These are phyloP conservation scores for Coecobrya sp. DNA, from an alignment of 2,888 invertebrate species.

Conservation along the genomic window DNA sequence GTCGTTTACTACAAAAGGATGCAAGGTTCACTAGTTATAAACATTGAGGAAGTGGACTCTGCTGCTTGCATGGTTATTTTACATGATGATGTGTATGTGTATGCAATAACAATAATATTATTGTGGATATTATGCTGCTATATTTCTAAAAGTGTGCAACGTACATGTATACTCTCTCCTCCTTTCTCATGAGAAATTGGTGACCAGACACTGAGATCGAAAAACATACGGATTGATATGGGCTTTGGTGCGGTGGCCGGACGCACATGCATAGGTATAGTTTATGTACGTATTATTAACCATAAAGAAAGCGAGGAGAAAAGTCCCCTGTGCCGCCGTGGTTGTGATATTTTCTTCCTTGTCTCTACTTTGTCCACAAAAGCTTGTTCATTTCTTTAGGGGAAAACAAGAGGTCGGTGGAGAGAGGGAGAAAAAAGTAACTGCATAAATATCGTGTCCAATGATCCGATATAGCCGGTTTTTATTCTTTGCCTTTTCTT, in stretches of 20 bases:
- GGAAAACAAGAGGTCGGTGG: slow-evolving; percentile 43
- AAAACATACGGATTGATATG: slow-evolving; percentile 5
- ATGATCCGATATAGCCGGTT: slow-evolving; percentile 86
- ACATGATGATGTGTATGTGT: slow-evolving; percentile 33
- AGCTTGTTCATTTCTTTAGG: slow-evolving; percentile 3
- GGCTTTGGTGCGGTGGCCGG: neutral
- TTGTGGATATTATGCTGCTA: neutral
- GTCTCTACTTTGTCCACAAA: slow-evolving; percentile 16
- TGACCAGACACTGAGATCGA: neutral
- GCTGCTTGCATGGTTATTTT: slow-evolving; percentile 44
- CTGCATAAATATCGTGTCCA: slow-evolving; percentile 87
- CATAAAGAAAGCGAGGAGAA: slow-evolving; percentile 39
- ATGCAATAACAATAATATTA: slow-evolving; percentile 55
- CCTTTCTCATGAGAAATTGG: slow-evolving; percentile 17
- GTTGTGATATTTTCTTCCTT: neutral
- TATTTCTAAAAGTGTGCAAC: neutral
- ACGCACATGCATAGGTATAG: slow-evolving; percentile 18
- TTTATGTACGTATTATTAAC: slow-evolving; percentile 48
- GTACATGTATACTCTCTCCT: neutral
- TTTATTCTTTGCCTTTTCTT: slow-evolving; percentile 64
- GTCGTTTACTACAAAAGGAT: slow-evolving; percentile 74
- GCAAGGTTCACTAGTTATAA: slow-evolving; percentile 77
- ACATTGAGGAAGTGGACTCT: slow-evolving; percentile 67
- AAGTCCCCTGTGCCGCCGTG: neutral
- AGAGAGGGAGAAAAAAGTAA: slow-evolving; percentile 62